phyloP scores from a whole-genome alignment of 2,888 invertebrate genomes.

The Nemapogon koenigi region DNA sequence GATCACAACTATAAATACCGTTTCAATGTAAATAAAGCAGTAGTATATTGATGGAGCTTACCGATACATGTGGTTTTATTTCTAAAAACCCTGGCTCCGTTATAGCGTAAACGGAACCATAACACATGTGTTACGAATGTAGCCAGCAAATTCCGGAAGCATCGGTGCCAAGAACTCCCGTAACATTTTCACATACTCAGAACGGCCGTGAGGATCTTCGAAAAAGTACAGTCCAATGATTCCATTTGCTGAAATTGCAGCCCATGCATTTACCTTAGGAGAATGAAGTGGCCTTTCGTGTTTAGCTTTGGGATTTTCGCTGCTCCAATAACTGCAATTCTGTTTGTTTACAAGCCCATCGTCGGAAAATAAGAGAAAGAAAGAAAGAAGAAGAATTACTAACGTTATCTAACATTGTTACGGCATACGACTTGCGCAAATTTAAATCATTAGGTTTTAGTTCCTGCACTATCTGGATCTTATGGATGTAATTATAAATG shows the following conservation, averaged over 20 bases:
- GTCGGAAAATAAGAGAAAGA: slow-evolving; percentile 16
- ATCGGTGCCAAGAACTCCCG: too few species aligned
- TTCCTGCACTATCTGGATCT: slow-evolving; percentile 16
- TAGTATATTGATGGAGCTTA: too few species aligned
- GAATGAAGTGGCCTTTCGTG: slow-evolving; percentile 16
- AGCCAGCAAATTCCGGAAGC: too few species aligned
- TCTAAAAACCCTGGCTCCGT: too few species aligned
- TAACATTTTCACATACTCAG: too few species aligned
- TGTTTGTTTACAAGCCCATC: slow-evolving; percentile 14
- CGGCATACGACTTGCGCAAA: slow-evolving; percentile 8
- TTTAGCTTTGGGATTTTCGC: slow-evolving; percentile 15
- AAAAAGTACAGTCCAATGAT: slow-evolving; percentile 10
- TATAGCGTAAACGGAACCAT: too few species aligned
- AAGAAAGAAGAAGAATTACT: slow-evolving; percentile 15
- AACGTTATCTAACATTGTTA: slow-evolving; percentile 16
- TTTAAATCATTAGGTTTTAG: slow-evolving; percentile 15
- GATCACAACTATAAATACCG: too few species aligned
- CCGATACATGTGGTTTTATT: too few species aligned
- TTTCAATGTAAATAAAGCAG: too few species aligned
- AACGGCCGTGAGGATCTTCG: too few species aligned
- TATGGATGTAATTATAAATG: slow-evolving; percentile 15
- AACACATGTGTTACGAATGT: too few species aligned
- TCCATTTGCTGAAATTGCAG: slow-evolving; percentile 7
- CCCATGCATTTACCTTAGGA: slow-evolving; percentile 12
- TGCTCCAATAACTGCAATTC: slow-evolving; percentile 16